Evolutionary conservation across 2,888 invertebrate genomes (phyloP).

Genomic region (Autographa gamma): DNA sequence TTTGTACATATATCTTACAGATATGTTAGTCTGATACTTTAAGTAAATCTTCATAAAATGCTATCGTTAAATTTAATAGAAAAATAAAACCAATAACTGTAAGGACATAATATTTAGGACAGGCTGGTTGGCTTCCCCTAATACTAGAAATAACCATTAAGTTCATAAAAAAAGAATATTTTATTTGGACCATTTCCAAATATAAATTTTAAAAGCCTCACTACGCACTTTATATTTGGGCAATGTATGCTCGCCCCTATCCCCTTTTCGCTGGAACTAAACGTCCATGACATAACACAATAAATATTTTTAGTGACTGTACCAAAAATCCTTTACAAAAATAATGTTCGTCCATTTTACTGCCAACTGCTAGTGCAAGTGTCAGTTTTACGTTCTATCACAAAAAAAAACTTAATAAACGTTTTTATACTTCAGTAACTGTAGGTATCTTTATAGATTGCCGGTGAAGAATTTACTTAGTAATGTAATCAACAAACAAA

Average conservation of each 20-base stretch:
- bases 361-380: background rate
- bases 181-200: background rate
- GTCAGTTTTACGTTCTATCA: background rate
- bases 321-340: background rate
- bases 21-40: background rate
- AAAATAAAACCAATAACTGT: background rate
- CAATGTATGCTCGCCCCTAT: background rate
- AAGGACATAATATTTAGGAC: no score
- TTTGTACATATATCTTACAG: background rate
- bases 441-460: no score
- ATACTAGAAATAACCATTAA: background rate
- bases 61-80: background rate
- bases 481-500: no score
- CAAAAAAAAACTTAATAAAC: background rate
- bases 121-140: no score
- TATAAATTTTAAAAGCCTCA: background rate
- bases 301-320: background rate
- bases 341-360: background rate
- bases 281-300: constrained; percentile 4
- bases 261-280: background rate
- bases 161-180: background rate
- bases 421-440: no score
- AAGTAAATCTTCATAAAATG: background rate
- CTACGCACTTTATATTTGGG: background rate
- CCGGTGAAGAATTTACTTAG: no score